These are phyloP conservation scores for Limnephilus rhombicus DNA, from an alignment of 2,888 invertebrate genomes.

Conservation along the genomic window DNA sequence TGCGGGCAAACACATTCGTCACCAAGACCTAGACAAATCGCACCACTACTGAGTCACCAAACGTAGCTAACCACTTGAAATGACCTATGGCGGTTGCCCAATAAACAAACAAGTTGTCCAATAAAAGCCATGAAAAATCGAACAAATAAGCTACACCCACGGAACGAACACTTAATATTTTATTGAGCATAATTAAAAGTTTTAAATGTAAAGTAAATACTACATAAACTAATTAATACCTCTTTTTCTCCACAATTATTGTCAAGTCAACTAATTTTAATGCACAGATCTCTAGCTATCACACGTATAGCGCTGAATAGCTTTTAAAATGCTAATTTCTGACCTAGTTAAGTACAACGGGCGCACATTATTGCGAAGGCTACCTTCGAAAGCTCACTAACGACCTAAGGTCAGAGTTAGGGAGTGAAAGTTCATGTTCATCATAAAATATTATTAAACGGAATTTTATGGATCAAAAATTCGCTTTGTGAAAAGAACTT, in stretches of 20 bases:
- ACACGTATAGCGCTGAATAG: background rate
- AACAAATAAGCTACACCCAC: too few species aligned
- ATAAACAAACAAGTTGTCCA: too few species aligned
- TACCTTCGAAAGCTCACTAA: background rate
- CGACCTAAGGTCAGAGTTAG: background rate
- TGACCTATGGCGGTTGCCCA: too few species aligned
- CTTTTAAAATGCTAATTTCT: background rate
- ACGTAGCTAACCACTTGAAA: too few species aligned
- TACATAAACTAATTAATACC: background rate
- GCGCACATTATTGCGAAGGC: background rate
- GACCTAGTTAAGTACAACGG: background rate
- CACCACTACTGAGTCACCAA: too few species aligned
- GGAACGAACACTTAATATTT: too few species aligned
- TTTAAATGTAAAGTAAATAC: too few species aligned
- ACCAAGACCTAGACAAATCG: too few species aligned
- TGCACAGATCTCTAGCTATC: background rate
- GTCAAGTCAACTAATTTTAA: background rate
- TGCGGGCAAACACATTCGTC: too few species aligned
- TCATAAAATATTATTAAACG: background rate
- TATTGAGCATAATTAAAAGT: too few species aligned
- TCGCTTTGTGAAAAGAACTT: background rate
- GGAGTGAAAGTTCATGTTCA: background rate
- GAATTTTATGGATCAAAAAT: background rate
- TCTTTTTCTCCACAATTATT: background rate
- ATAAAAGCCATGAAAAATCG: too few species aligned